phyloP scores from a whole-genome alignment of 2,888 invertebrate species.

The Drosophila gaucha region DNA sequence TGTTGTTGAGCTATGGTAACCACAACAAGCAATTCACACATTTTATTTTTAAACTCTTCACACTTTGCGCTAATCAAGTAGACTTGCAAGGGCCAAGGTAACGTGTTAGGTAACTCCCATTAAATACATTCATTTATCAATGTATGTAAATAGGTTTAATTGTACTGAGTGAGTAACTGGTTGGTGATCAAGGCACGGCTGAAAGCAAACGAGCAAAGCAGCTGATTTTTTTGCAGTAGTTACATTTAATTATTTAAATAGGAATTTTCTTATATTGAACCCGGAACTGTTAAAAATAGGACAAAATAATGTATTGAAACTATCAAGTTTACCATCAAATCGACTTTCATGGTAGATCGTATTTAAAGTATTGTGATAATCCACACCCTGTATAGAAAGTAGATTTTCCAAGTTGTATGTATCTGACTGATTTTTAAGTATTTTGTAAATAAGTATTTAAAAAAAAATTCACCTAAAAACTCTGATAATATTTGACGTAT shows the following conservation, averaged over 20 bases:
- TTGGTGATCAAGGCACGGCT: too few species aligned
- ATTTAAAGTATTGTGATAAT: too few species aligned
- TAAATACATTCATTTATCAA: not conserved
- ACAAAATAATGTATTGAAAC: not conserved
- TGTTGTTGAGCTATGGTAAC: slow-evolving; percentile 2
- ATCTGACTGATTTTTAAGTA: too few species aligned
- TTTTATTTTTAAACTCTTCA: slow-evolving; percentile 18
- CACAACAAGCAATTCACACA: slow-evolving; percentile 11
- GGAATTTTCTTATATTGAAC: not conserved
- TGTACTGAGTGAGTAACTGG: not conserved
- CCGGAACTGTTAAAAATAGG: not conserved
- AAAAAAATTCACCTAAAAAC: too few species aligned
- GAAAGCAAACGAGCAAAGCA: too few species aligned
- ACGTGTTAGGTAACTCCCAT: slow-evolving; percentile 34
- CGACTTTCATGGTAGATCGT: too few species aligned
- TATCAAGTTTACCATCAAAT: not conserved
- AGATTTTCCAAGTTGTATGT: too few species aligned
- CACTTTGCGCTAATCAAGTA: slow-evolving; percentile 10
- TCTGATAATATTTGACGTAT: not conserved
- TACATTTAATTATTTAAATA: too few species aligned
- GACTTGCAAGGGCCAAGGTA: slow-evolving; percentile 48
- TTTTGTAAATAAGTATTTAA: too few species aligned
- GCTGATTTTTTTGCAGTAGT: too few species aligned
- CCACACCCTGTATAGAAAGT: too few species aligned
- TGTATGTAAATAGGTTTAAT: not conserved